Conservation (phyloP, 2,888 invertebrate genomes). For the Eretmocerus hayati region DNA sequence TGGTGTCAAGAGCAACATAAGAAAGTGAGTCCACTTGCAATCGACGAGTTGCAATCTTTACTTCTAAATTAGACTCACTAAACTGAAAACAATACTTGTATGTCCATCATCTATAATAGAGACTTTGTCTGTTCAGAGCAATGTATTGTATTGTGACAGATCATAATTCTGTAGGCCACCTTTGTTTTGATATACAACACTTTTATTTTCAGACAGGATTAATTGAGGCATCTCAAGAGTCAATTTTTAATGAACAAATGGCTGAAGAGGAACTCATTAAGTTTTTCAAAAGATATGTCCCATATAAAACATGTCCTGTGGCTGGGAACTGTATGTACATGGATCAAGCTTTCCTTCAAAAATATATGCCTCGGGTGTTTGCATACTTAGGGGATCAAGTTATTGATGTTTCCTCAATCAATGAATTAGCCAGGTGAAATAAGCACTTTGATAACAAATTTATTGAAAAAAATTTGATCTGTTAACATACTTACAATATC, state of each 20-base stretch:
- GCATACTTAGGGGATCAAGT: conserved; percentile 82
- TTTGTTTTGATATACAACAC: too few species aligned
- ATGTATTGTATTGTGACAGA: not conserved
- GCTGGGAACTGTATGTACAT: conserved; percentile 85
- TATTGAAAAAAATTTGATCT: not conserved
- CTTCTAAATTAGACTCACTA: too few species aligned
- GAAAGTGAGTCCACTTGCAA: too few species aligned
- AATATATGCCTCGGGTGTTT: conserved; percentile 74
- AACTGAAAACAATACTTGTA: too few species aligned
- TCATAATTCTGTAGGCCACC: too few species aligned
- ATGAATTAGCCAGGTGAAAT: conserved; percentile 61
- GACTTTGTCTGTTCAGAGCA: not conserved
- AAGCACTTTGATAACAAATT: not conserved
- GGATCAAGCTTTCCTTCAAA: conserved; percentile 76
- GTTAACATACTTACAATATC: too few species aligned
- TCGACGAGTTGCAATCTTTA: too few species aligned
- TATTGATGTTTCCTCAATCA: conserved; percentile 86
- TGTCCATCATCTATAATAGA: too few species aligned
- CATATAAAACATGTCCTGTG: conserved; percentile 60
- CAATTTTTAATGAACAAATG: conserved; percentile 55
- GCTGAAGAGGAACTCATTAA: conserved; percentile 68
- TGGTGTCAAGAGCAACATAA: conserved; percentile 81
- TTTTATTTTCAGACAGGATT: conserved; percentile 65
- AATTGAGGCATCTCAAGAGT: conserved; percentile 63
- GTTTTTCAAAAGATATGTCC: conserved; percentile 57